A percentile compares a stretch with the other conserved stretches of the same genome.
Evolutionary conservation across 2,888 invertebrate genomes (phyloP).

Genomic region (Drosophila mimetica): DNA sequence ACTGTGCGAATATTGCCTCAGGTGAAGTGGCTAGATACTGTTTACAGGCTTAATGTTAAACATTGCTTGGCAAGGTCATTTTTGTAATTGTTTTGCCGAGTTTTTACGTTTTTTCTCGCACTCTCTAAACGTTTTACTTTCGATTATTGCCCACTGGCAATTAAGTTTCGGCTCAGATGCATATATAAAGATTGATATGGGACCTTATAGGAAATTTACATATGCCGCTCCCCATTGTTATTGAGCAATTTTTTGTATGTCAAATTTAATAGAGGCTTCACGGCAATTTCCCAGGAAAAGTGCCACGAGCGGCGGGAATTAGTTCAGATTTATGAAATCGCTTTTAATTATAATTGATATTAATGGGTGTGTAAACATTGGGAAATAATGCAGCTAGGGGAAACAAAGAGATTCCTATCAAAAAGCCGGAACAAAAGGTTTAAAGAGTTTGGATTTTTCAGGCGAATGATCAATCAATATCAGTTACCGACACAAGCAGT

Average conservation of each 20-base stretch:
- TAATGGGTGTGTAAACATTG: slow-evolving; percentile 8
- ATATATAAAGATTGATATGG: slow-evolving; percentile 29
- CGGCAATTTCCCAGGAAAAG: slow-evolving; percentile 25
- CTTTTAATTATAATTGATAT: slow-evolving; percentile 2
- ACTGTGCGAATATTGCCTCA: slow-evolving; percentile 30
- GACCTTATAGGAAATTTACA: slow-evolving; percentile 9
- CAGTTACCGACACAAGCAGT: slow-evolving; percentile 3
- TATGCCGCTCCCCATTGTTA: slow-evolving; percentile 19
- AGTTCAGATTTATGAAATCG: slow-evolving; percentile 19
- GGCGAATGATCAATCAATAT: slow-evolving; percentile 15
- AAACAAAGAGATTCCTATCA: background rate
- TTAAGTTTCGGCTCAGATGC: slow-evolving; percentile 44
- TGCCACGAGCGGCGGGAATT: slow-evolving; percentile 16
- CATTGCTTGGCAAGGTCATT: slow-evolving; percentile 41
- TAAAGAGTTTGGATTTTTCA: background rate
- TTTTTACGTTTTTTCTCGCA: slow-evolving; percentile 40
- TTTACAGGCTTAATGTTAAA: slow-evolving; percentile 28
- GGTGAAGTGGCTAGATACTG: slow-evolving; percentile 16
- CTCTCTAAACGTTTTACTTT: slow-evolving; percentile 77
- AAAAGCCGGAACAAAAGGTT: slow-evolving; percentile 11
- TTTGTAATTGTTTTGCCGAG: slow-evolving; percentile 38
- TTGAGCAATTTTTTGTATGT: slow-evolving; percentile 18
- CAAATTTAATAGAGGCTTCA: slow-evolving; percentile 23
- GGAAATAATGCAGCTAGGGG: background rate
- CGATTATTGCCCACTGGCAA: slow-evolving; percentile 65